Percentiles rank a stretch among this genome's conserved stretches.
Conservation (phyloP, 2,797 vertebrate genomes). For the Crotalus adamanteus region DNA sequence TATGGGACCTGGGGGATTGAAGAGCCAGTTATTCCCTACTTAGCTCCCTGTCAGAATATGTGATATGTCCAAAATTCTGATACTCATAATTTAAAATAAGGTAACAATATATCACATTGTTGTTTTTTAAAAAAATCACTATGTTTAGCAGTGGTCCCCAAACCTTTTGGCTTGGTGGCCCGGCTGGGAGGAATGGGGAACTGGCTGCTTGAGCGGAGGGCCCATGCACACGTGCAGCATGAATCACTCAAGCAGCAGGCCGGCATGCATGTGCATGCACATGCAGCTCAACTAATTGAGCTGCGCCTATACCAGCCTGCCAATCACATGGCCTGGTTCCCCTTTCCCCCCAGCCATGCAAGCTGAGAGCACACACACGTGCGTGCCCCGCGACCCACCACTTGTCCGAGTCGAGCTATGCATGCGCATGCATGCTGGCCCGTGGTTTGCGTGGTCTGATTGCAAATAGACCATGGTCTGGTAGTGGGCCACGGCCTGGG, state of each 20-base stretch:
- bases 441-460: background rate
- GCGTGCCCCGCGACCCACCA: too few relatives aligned
- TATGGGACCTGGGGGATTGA: background rate
- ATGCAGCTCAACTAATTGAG: background rate
- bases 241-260: accelerated
- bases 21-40: background rate
- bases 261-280: background rate
- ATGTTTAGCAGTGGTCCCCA: background rate
- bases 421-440: background rate
- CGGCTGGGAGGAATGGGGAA: background rate
- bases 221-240: accelerated
- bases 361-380: too few relatives aligned
- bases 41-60: background rate
- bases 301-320: too few relatives aligned
- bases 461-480: background rate
- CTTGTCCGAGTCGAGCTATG: too few relatives aligned
- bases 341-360: too few relatives aligned
- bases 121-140: background rate
- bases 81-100: background rate
- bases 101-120: background rate
- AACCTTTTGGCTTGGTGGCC: background rate
- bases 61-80: background rate
- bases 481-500: background rate
- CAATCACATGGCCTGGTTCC: too few relatives aligned
- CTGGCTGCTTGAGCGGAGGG: background rate